Conservation (phyloP, 1,140 invertebrate species). For the Lepidurus apus region DNA sequence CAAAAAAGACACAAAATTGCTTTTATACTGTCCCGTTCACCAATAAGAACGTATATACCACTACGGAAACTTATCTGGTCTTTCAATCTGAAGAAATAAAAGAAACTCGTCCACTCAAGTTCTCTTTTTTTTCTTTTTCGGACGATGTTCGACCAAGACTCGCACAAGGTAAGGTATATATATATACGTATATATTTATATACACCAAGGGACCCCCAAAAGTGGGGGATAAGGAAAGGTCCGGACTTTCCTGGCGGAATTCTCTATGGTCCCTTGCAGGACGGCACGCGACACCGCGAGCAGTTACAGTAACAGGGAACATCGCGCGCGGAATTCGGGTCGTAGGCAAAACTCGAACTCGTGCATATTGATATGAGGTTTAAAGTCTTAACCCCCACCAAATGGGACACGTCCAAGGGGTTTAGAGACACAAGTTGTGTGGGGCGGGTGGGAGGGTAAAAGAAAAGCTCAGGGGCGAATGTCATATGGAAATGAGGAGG, state of each 20-base stretch:
- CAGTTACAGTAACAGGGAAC: not conserved
- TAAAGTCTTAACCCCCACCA: not conserved
- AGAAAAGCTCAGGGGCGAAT: not conserved
- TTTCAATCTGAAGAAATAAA: not conserved
- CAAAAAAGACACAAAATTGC: not conserved
- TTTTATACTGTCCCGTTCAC: not conserved
- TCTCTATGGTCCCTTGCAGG: not conserved
- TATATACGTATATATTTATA: too few relatives aligned
- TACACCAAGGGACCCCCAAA: not conserved
- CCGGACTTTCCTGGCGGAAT: not conserved
- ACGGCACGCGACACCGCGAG: not conserved
- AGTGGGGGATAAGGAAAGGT: not conserved
- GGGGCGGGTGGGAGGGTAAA: not conserved
- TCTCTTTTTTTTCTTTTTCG: not conserved
- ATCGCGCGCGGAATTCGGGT: not conserved
- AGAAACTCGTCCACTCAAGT: not conserved
- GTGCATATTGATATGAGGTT: slow-evolving; percentile 10
- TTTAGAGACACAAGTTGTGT: not conserved
- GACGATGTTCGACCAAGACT: too few relatives aligned
- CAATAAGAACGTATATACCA: not conserved
- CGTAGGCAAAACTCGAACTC: not conserved
- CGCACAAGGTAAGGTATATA: too few relatives aligned
- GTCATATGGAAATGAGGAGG: slow-evolving; percentile 7
- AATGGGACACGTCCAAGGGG: not conserved
- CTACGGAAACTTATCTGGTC: not conserved